Conservation (phyloP, 2,113 vertebrate species). For the Smithornis capensis region DNA sequence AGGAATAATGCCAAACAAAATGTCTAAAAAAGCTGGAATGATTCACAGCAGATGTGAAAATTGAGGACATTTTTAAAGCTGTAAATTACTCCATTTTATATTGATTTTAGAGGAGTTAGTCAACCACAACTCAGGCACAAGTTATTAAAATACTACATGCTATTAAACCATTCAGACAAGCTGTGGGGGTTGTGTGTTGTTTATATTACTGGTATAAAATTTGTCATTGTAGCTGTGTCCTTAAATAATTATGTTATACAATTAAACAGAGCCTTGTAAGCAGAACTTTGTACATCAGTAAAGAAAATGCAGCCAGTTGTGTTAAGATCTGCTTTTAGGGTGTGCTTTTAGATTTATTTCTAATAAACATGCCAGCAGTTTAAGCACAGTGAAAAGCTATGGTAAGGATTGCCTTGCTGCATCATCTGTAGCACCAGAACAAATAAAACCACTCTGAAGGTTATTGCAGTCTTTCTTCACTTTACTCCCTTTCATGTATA, state of each 20-base stretch:
- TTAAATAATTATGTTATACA: neutral
- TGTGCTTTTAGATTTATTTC: neutral
- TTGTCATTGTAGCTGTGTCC: neutral
- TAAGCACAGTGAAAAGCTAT: neutral
- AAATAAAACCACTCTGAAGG: slow-evolving; percentile 12
- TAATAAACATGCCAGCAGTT: neutral
- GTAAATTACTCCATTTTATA: neutral
- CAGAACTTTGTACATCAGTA: neutral
- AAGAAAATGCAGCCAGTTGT: neutral
- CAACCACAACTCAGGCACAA: neutral
- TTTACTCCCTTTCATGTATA: neutral
- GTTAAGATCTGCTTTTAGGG: neutral
- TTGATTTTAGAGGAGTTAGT: neutral
- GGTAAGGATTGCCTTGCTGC: fast-evolving
- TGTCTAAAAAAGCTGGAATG: neutral
- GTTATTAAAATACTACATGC: neutral
- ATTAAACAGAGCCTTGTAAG: neutral
- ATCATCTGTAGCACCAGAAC: neutral
- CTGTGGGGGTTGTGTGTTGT: neutral
- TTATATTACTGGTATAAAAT: neutral
- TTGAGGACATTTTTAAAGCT: neutral
- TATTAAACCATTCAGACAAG: neutral
- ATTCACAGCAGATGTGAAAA: neutral
- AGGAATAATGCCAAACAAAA: neutral
- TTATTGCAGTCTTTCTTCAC: neutral